A percentile compares a stretch with the other conserved stretches of the same genome.
phyloP scores from a whole-genome alignment of 2,888 invertebrate species.

The Adelognathus sp. region DNA sequence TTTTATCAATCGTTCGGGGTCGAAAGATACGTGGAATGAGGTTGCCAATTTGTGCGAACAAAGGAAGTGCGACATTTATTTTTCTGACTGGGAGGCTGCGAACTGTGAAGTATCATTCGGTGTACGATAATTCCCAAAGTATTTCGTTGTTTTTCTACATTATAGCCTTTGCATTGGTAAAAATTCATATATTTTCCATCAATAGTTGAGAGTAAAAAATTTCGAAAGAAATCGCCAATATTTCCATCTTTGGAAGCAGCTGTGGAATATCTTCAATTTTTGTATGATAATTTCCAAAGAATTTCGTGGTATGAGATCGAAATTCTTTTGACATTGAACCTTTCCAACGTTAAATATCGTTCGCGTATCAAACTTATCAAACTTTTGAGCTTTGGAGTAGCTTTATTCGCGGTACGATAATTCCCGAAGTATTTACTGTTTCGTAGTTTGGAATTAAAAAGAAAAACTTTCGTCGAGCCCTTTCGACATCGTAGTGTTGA shows the following conservation, averaged over 20 bases:
- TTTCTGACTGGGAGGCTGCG: no score
- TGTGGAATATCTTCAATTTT: conserved; percentile 43
- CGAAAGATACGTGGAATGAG: neutral
- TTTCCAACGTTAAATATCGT: no score
- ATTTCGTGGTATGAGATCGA: neutral
- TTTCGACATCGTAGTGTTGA: conserved; percentile 24
- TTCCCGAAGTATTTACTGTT: conserved; percentile 14
- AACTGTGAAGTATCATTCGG: no score
- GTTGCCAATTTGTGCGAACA: neutral
- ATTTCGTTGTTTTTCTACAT: no score
- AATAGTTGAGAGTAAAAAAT: no score
- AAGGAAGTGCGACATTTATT: neutral
- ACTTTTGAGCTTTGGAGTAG: neutral
- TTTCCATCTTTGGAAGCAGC: neutral
- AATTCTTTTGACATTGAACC: no score
- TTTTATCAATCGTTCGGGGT: neutral
- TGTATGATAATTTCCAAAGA: neutral
- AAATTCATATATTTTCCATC: no score
- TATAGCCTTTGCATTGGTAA: no score
- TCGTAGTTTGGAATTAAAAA: conserved; percentile 17
- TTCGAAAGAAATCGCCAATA: no score
- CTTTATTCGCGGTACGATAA: neutral
- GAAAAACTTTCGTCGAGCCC: no score
- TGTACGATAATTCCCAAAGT: no score
- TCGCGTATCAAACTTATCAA: no score